Base-by-base conservation (phyloP, 2,113 vertebrate species). In the Eonycteris spelaea region DNA sequence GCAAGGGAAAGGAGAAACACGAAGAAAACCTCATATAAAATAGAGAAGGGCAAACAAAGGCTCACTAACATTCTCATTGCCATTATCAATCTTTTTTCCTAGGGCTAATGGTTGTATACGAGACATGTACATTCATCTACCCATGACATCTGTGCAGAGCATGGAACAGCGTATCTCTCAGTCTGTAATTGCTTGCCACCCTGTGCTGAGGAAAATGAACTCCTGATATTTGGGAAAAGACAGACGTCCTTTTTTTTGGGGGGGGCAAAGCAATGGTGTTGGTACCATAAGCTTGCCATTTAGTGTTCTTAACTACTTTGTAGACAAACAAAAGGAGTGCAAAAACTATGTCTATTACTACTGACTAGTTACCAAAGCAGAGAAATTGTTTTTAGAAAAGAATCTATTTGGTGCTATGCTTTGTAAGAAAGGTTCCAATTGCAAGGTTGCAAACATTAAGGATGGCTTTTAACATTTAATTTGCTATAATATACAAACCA, bases 21-120 rank as follows among this genome's bases (percentile, higher is more conserved):
- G 43, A 82, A 91, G 73, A 91, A 92, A 90, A 55, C 78, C 70
- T 96, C 75, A 33, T 6, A 53, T 45, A 90, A 90, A 95, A 80
- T 9, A 91, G 57, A 70, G 61, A 90, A 78, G 59, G 71, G 43
- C 59, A 92, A 97, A 91, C 94, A 97, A 95, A 97, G 80, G 14
- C 92, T 96, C 55, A 21, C 80, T 96, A 84, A 74, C 87, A 84
- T 70, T 86, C 74, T 97, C 77, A 33, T 51, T 87, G 90, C 80
- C 68, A 92, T 96, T 96, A 96, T 97, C 87, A 88, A 96, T 96
- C 91, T 96, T 96, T 96, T 82, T 84, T 24, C 67, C 67, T 43
- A 67, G 65, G 40, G 80, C 79, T 96, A 97, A 97, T 95, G 90
- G 67, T 71, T 92, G 5, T 91, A 43, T 88, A 63, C n/a, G 63